Base-by-base conservation (phyloP, 2,797 vertebrate species). In the Gymnoscopelus microlampas region DNA sequence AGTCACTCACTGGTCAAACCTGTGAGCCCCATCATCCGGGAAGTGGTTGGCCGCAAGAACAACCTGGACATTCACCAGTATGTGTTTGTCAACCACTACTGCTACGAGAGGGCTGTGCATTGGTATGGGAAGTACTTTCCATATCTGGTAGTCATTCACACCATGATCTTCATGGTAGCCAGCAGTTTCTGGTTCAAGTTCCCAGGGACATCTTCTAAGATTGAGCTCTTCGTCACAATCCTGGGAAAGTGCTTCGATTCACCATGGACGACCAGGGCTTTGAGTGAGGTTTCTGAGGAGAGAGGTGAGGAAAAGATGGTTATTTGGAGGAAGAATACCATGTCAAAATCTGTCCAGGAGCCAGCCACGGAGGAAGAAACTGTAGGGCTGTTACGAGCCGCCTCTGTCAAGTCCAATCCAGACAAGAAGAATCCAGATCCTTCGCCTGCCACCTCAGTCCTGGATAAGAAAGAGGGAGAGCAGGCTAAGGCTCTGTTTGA, bases 111-210 rank as follows among this genome's bases (percentile, higher is more conserved):
- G 0, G 95, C 93, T 3, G 93, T 97, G 13, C 96, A 97, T 78
- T 98, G 96, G 96, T 98, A 95, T 0, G 95, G 95, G 12, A 98
- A 98, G 85, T 98, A 94, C 87, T 98, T 97, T 76, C 96, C 96
- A 0, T 98, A 98, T 85, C 91, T 98, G 0, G 96, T 96, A 0
- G 89, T 97, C 77, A 95, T 97, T 75, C 96, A 98, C 85, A 96
- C 96, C 0, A 90, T 97, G 79, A 87, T 97, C 78, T 98, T 98
- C 80, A 97, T 97, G 94, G 93, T 97, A 26, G 95, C 95, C 7
- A 95, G 96, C 85, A 96, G 94, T 74, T 97, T 98, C 83, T 98
- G 96, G 96, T 98, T 98, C 88, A 97, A 97, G 82, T 97, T 96
- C 76, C 96, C 96, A 0, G 95, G 96, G 50, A 97, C 96, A 0